These are phyloP conservation scores for Lampris megalopsis DNA, from an alignment of 2,113 vertebrate species.

Conservation along the genomic window DNA sequence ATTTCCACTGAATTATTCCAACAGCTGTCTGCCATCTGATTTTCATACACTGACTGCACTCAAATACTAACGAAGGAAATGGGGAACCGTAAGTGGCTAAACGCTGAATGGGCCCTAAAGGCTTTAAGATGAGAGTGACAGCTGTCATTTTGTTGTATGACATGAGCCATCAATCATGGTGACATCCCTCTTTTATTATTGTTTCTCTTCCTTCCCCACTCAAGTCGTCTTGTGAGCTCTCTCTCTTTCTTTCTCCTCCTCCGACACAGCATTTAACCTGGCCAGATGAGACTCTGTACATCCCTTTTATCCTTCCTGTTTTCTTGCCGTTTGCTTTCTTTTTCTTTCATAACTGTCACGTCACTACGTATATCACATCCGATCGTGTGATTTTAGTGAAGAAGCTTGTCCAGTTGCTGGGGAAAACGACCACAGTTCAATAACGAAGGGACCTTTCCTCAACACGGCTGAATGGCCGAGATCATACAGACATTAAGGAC, in stretches of 20 bases:
- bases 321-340: background rate
- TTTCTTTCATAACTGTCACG: too few species aligned
- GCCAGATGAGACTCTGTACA: background rate
- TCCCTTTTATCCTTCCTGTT: background rate
- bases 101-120: slow-evolving; percentile 5
- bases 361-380: too few species aligned
- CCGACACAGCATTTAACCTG: too few species aligned
- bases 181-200: slow-evolving; percentile 53
- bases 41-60: slow-evolving; percentile 34
- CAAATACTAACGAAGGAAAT: slow-evolving; percentile 24
- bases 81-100: background rate
- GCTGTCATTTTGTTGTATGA: slow-evolving; percentile 55
- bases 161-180: slow-evolving; percentile 58
- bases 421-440: background rate
- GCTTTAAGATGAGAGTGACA: slow-evolving; percentile 49
- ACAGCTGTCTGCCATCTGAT: slow-evolving; percentile 37
- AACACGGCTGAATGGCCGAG: background rate
- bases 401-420: too few species aligned
- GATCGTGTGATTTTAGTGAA: too few species aligned
- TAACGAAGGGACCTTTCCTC: too few species aligned
- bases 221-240: slow-evolving; percentile 39
- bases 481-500: background rate
- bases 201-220: slow-evolving; percentile 41
- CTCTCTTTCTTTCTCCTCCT: slow-evolving; percentile 5
- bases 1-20: slow-evolving; percentile 37